These are phyloP conservation scores for Cheilosia scutellata DNA, from an alignment of 2,888 invertebrate species.

Conservation along the genomic window DNA sequence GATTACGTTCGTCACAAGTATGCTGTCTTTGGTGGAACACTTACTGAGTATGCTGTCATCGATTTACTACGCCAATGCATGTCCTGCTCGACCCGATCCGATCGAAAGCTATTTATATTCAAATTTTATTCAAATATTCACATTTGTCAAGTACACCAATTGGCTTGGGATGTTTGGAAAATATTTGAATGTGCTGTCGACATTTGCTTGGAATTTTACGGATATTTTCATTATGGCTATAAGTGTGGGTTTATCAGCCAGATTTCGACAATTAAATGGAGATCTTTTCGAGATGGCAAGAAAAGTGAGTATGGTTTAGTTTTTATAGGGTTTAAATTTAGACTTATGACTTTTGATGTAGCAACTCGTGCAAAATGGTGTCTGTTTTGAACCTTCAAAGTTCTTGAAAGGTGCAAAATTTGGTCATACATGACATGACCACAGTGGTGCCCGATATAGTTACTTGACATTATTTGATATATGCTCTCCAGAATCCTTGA, in stretches of 20 bases:
- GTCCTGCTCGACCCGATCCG: conserved; percentile 79
- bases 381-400: too few relatives aligned
- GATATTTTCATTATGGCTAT: conserved; percentile 89
- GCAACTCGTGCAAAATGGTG: too few relatives aligned
- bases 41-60: conserved; percentile 86
- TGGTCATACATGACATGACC: too few relatives aligned
- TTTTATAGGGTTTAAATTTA: not conserved
- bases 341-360: too few relatives aligned
- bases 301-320: conserved; percentile 80
- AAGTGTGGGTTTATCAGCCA: conserved; percentile 88
- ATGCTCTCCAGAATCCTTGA: too few relatives aligned
- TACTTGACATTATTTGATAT: too few relatives aligned
- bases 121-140: conserved; percentile 79
- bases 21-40: conserved; percentile 85
- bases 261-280: conserved; percentile 87
- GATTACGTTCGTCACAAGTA: conserved; percentile 79
- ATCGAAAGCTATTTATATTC: conserved; percentile 80
- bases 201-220: conserved; percentile 90
- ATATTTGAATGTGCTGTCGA: conserved; percentile 86
- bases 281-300: conserved; percentile 84
- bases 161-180: conserved; percentile 80
- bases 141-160: conserved; percentile 79
- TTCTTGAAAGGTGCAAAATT: too few relatives aligned
- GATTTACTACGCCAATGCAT: conserved; percentile 82
- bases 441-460: too few relatives aligned